A percentile compares a stretch with the other conserved stretches of the same genome.
phyloP scores from a whole-genome alignment of 2,113 vertebrate genomes.

The Plectropomus leopardus region DNA sequence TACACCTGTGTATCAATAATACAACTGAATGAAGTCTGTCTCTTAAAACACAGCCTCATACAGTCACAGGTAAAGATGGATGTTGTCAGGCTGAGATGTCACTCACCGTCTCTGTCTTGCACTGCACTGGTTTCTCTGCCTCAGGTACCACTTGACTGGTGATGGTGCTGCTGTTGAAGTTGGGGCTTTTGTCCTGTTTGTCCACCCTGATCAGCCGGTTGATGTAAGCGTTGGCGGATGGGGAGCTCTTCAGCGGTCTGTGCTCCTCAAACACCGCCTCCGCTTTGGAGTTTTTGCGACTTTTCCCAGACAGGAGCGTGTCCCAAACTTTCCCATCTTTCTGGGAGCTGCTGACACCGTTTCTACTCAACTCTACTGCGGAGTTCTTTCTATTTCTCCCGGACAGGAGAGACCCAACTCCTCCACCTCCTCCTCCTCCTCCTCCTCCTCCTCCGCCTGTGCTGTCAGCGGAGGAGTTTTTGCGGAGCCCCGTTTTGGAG shows the following conservation, averaged over 20 bases:
- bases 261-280: slow-evolving; percentile 77
- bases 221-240: slow-evolving; percentile 85
- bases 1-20: too few species aligned
- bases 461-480: slow-evolving; percentile 73
- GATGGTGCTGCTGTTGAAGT: slow-evolving; percentile 67
- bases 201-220: slow-evolving; percentile 92
- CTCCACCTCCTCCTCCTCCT: slow-evolving; percentile 52
- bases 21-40: too few species aligned
- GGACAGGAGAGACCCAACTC: slow-evolving; percentile 73
- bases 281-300: slow-evolving; percentile 87
- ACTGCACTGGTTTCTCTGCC: slow-evolving; percentile 81
- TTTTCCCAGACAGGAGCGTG: slow-evolving; percentile 86
- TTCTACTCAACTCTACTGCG: slow-evolving; percentile 74
- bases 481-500: slow-evolving; percentile 78
- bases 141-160: slow-evolving; percentile 74
- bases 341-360: slow-evolving; percentile 26
- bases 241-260: slow-evolving; percentile 58
- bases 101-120: slow-evolving; percentile 87
- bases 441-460: slow-evolving; percentile 55
- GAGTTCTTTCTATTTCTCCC: slow-evolving; percentile 89
- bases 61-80: too few species aligned
- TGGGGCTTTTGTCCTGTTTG: slow-evolving; percentile 87
- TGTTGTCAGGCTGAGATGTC: not conserved
- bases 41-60: too few species aligned
- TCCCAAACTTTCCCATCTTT: slow-evolving; percentile 85